Conservation (phyloP, 1,140 invertebrate species). For the Tribolium madens region DNA sequence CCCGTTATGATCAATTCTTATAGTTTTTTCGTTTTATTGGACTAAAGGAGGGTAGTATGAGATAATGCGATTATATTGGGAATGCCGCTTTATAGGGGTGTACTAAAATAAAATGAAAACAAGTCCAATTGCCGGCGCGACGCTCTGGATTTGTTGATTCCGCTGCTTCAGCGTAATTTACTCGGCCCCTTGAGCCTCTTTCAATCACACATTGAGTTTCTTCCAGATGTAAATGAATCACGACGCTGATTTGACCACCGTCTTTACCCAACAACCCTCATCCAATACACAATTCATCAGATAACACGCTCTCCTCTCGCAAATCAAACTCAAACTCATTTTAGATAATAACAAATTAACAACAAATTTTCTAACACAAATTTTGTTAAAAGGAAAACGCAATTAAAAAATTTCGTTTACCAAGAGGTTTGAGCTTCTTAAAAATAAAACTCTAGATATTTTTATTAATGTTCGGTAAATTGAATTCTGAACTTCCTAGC, state of each 20-base stretch:
- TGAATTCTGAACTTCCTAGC: no score
- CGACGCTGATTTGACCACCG: conserved; percentile 24
- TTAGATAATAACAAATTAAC: no score
- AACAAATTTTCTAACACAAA: no score
- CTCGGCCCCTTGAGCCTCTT: conserved; percentile 52
- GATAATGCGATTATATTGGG: conserved; percentile 62
- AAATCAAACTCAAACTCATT: no score
- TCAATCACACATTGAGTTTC: conserved; percentile 53
- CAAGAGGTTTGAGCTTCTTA: no score
- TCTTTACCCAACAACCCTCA: neutral
- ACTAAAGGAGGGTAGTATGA: conserved; percentile 52
- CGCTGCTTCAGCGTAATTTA: conserved; percentile 48
- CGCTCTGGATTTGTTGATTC: conserved; percentile 53
- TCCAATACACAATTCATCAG: neutral
- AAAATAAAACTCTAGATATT: no score
- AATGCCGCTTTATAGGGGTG: conserved; percentile 55
- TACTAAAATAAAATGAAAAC: conserved; percentile 62
- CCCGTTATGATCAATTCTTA: conserved; percentile 55
- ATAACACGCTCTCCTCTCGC: neutral
- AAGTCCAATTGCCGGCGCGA: conserved; percentile 57
- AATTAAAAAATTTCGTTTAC: no score
- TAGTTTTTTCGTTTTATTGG: conserved; percentile 57
- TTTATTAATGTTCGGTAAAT: no score
- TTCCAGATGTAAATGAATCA: conserved; percentile 51
- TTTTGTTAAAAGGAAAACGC: no score